phyloP scores from a whole-genome alignment of 2,113 vertebrate species.

The Lophotis ruficrista region DNA sequence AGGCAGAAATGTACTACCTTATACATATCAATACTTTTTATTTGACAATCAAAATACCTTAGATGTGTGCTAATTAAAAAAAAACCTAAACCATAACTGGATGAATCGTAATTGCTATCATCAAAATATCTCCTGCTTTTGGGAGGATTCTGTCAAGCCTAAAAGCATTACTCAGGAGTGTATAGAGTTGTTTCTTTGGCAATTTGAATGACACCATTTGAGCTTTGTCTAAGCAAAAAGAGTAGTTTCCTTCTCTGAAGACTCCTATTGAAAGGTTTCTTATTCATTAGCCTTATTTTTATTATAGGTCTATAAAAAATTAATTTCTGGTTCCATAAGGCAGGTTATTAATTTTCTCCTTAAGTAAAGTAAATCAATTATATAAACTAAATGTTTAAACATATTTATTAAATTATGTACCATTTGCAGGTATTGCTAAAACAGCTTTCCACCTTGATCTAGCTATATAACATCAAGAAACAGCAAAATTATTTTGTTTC shows the following conservation, averaged over 20 bases:
- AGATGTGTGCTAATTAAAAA: neutral
- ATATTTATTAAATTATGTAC: neutral
- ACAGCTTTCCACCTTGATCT: neutral
- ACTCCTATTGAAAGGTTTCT: neutral
- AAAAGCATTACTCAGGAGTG: neutral
- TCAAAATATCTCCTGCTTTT: neutral
- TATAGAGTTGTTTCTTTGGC: neutral
- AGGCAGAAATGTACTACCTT: neutral
- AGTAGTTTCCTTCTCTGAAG: neutral
- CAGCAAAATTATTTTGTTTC: neutral
- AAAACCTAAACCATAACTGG: neutral
- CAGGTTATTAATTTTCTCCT: neutral
- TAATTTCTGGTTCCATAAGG: neutral
- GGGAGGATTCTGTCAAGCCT: neutral
- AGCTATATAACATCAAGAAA: neutral
- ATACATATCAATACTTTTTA: neutral
- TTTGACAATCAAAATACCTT: neutral
- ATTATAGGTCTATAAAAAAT: neutral
- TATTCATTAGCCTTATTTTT: neutral
- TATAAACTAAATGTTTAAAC: neutral
- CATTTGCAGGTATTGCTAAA: neutral
- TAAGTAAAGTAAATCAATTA: neutral
- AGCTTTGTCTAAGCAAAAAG: neutral
- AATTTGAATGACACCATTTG: neutral
- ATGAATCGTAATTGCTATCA: neutral